Conservation (phyloP, 2,113 vertebrate genomes). For the Oryzias curvinotus region DNA sequence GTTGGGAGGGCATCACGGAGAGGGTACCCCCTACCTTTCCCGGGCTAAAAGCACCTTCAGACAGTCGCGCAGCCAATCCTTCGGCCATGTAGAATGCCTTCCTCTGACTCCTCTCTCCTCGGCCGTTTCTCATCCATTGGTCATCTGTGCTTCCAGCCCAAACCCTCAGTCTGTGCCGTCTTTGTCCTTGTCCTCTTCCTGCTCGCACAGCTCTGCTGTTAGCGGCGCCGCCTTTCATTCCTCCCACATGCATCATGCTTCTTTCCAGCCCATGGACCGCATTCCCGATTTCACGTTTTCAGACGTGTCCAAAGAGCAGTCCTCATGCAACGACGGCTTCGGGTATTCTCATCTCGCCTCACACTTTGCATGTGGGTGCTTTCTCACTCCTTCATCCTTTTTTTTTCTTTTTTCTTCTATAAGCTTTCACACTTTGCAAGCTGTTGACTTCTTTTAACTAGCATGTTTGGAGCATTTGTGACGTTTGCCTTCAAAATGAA, state of each 20-base stretch:
- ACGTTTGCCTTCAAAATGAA: conserved; percentile 53
- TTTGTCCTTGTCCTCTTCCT: conserved; percentile 57
- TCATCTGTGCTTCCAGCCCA: conserved; percentile 69
- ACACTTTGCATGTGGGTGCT: conserved; percentile 54
- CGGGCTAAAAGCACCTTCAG: conserved; percentile 80
- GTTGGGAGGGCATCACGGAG: conserved; percentile 75
- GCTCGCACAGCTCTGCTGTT: conserved; percentile 66
- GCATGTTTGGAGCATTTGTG: conserved; percentile 8
- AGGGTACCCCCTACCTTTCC: conserved; percentile 67
- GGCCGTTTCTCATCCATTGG: conserved; percentile 73
- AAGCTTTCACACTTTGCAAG: not conserved
- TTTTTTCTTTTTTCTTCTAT: conserved; percentile 14
- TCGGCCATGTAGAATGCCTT: conserved; percentile 84
- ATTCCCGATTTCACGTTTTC: conserved; percentile 85
- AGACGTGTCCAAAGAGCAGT: conserved; percentile 81
- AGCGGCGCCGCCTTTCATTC: conserved; percentile 55
- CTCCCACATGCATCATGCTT: conserved; percentile 84
- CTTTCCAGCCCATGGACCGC: conserved; percentile 93
- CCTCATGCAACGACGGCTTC: conserved; percentile 79
- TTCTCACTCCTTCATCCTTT: conserved; percentile 10
- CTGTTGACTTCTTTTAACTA: conserved; percentile 6
- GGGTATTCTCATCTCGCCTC: conserved; percentile 82
- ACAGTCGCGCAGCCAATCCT: conserved; percentile 86
- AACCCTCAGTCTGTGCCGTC: conserved; percentile 69
- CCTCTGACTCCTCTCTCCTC: conserved; percentile 76